A percentile compares a stretch with the other conserved stretches of the same genome.
Evolutionary conservation across 2,888 invertebrate genomes (phyloP).

Genomic region (Dryocosmus kuriphilus): DNA sequence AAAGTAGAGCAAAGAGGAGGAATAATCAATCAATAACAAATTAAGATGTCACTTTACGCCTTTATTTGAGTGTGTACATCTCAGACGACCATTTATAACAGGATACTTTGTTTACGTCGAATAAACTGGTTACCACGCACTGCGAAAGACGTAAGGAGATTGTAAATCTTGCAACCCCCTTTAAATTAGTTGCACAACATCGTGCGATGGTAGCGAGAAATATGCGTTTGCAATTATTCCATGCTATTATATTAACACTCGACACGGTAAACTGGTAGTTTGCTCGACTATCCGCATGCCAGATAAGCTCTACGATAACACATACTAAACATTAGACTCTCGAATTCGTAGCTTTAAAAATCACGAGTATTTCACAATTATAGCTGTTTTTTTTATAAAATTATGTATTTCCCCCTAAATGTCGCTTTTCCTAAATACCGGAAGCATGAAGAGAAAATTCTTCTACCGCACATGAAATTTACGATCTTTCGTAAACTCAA

Average conservation of each 20-base stretch:
- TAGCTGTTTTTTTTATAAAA: background rate
- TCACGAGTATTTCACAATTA: background rate
- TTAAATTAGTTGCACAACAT: slow-evolving; percentile 54
- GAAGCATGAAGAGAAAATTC: background rate
- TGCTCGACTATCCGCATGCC: slow-evolving; percentile 59
- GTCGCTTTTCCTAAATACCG: background rate
- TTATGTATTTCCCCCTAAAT: background rate
- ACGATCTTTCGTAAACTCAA: slow-evolving; percentile 32
- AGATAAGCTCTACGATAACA: slow-evolving; percentile 52
- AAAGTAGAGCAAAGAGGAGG: background rate
- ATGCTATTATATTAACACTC: slow-evolving; percentile 61
- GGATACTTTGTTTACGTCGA: background rate
- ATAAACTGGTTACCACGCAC: slow-evolving; percentile 18
- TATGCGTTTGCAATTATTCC: slow-evolving; percentile 58
- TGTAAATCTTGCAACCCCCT: slow-evolving; percentile 53
- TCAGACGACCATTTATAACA: background rate
- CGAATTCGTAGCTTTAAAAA: background rate
- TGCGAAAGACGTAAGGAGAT: slow-evolving; percentile 24
- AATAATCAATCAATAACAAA: background rate
- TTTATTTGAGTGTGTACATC: background rate
- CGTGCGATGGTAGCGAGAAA: slow-evolving; percentile 45
- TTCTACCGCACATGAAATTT: background rate
- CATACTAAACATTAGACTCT: slow-evolving; percentile 34
- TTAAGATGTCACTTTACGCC: background rate
- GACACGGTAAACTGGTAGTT: slow-evolving; percentile 57